These are phyloP conservation scores for Globicephala melas DNA, from an alignment of 2,113 vertebrate species.

Conservation along the genomic window DNA sequence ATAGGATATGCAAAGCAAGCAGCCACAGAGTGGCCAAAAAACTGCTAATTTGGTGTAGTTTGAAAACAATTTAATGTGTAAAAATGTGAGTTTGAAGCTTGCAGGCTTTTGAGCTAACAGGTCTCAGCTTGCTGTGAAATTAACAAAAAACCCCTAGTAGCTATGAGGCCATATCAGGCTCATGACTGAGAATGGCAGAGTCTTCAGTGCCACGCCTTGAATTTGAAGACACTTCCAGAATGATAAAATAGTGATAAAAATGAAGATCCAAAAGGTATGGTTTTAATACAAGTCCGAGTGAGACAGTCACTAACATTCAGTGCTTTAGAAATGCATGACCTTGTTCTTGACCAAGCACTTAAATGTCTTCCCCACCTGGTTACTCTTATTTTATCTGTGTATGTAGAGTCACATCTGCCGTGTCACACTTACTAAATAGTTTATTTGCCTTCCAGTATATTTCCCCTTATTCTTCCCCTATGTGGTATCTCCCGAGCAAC, in stretches of 20 bases:
- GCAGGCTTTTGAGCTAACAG: neutral
- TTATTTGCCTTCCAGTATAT: neutral
- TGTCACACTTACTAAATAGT: neutral
- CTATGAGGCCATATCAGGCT: neutral
- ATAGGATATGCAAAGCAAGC: neutral
- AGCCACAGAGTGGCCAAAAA: neutral
- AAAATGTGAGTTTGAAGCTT: neutral
- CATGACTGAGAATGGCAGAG: neutral
- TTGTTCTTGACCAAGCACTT: neutral
- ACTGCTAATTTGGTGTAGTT: neutral
- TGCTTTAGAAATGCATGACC: neutral
- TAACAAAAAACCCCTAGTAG: too few relatives aligned
- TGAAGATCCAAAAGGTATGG: neutral
- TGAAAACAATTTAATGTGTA: neutral
- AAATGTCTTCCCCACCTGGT: too few relatives aligned
- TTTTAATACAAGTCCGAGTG: neutral
- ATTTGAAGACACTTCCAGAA: neutral
- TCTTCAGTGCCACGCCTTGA: neutral
- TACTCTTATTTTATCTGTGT: neutral
- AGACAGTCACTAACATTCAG: neutral
- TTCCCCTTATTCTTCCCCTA: neutral
- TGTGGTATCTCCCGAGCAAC: neutral
- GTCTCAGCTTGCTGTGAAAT: neutral
- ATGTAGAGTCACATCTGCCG: accelerated
- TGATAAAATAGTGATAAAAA: neutral